Base-by-base conservation (phyloP, 2,797 vertebrate species). In the Cuculus canorus region DNA sequence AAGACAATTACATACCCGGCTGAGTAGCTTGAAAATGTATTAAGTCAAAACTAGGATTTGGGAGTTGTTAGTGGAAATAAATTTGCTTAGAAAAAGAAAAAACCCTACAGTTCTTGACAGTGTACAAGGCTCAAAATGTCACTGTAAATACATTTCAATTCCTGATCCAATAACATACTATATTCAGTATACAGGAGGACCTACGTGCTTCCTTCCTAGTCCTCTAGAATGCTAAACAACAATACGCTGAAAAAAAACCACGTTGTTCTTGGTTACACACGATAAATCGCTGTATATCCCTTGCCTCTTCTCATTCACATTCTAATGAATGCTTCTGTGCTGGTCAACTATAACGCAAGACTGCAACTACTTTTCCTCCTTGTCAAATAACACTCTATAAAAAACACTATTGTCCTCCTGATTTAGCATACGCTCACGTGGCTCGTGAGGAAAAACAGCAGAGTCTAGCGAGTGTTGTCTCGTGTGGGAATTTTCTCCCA, bases 361-460 rank as follows among this genome's bases (percentile, higher is more conserved):
- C 63, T 86, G 48, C 90, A 83, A 91, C 90, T 93, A 91, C 73
- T 92, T 78, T 93, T 93, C 93, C 93, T 93, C 82, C 65, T 95
- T 96, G 94, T 84, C 84, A 88, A 43, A 78, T 41, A 94, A 41
- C 66, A 81, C 61, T 89, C 81, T 50, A 80, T 88, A 86, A 93
- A 92, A 85, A 82, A 88, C 22, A 68, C 59, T 56, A 25, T 18
- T 89, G 69, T 65, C 52, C 76, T 91, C 39, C 54, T 72, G n/a
- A 77, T 88, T 88, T 79, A 82, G 47, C 69, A 73, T 35, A 63
- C 41, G 30, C 5, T 39, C 52, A 78, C 71, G 61, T 5, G 35
- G 57, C 71, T 73, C 75, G 76, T 11, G 73, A 81, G 57, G 41
- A 73, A 73, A 72, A 90, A 3, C 43, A 90, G 27, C 4, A 16